Percentiles rank a stretch among this genome's conserved stretches.
These are phyloP conservation scores for Epistrophella euchroma DNA, from an alignment of 2,888 invertebrate species.

Conservation along the genomic window DNA sequence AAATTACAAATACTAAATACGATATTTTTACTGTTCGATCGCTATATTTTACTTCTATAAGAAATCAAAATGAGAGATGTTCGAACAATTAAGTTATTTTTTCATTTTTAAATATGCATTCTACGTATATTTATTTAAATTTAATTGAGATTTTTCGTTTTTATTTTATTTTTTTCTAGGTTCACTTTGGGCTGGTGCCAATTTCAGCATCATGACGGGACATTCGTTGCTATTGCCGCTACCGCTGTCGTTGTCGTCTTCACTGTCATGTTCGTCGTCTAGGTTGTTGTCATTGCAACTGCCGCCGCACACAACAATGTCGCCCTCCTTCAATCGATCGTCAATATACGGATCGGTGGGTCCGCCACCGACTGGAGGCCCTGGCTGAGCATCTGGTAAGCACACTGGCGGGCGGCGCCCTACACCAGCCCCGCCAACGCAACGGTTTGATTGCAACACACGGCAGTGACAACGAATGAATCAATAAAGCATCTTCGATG, in stretches of 20 bases:
- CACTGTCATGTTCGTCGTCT: conserved; percentile 58
- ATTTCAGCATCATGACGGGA: conserved; percentile 76
- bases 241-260: conserved; percentile 66
- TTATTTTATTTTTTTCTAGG: conserved; percentile 62
- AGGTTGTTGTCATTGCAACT: conserved; percentile 69
- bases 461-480: conserved; percentile 82
- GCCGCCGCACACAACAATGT: conserved; percentile 64
- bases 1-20: not conserved
- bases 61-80: conserved; percentile 23
- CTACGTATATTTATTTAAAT: conserved; percentile 45
- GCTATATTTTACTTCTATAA: not conserved
- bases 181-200: conserved; percentile 74
- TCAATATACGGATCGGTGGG: conserved; percentile 71
- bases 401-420: conserved; percentile 72
- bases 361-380: conserved; percentile 58
- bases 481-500: conserved; percentile 92
- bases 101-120: conserved; percentile 17
- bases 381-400: conserved; percentile 64
- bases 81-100: conserved; percentile 60
- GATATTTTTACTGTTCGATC: not conserved
- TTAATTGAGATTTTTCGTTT: conserved; percentile 26
- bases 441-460: conserved; percentile 58
- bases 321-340: conserved; percentile 70
- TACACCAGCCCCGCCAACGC: conserved; percentile 39
- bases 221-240: conserved; percentile 72